These are phyloP conservation scores for Zalophus californianus DNA, from an alignment of 2,797 vertebrate species.

Conservation along the genomic window DNA sequence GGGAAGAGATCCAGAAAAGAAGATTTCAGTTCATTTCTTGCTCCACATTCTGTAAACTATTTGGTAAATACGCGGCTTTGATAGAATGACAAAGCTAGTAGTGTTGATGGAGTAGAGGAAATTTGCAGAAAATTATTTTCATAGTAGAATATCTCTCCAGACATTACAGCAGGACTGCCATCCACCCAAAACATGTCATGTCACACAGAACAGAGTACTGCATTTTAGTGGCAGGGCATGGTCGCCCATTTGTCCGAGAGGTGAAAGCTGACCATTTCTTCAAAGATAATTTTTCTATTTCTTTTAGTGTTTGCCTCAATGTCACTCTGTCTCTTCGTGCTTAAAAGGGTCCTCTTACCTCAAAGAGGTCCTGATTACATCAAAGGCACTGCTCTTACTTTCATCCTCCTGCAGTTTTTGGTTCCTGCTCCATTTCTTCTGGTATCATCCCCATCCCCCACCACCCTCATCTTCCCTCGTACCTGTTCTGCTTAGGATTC, in stretches of 20 bases:
- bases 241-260: not conserved
- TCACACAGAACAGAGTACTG: not conserved
- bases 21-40: not conserved
- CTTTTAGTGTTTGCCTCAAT: not conserved
- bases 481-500: not conserved
- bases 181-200: not conserved
- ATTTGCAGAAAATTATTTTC: conserved; percentile 24
- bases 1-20: not conserved
- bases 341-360: not conserved
- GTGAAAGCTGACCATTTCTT: not conserved
- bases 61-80: not conserved
- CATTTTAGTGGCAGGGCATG: not conserved
- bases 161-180: not conserved
- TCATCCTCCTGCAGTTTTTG: accelerated
- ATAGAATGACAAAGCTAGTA: not conserved
- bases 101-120: not conserved
- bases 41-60: not conserved
- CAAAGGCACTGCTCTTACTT: not conserved
- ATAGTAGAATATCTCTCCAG: not conserved
- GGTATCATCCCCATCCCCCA: not conserved
- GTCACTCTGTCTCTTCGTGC: not conserved
- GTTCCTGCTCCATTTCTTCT: not conserved
- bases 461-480: not conserved
- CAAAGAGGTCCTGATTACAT: no score
- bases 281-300: not conserved